Percentiles rank a stretch among this genome's conserved stretches.
These are phyloP conservation scores for Lepidurus packardi DNA, from an alignment of 1,140 invertebrate species.

Conservation along the genomic window DNA sequence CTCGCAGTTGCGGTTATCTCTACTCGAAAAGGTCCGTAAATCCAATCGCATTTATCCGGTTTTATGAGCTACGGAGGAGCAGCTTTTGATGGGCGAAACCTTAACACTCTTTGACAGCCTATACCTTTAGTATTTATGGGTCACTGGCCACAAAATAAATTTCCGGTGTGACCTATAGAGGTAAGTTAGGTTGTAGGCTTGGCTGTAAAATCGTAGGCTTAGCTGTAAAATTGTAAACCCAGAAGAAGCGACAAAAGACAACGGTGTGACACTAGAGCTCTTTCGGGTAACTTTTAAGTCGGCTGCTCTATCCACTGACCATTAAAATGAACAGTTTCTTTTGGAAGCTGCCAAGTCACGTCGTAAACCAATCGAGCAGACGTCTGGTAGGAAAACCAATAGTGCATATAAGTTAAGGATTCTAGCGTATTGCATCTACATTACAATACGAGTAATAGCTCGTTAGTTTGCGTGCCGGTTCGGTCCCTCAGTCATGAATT, in stretches of 20 bases:
- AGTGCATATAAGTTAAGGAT: neutral
- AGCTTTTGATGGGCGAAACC: neutral
- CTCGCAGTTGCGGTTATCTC: neutral
- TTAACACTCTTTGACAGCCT: conserved; percentile 21
- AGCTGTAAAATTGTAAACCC: neutral
- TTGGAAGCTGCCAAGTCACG: neutral
- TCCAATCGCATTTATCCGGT: neutral
- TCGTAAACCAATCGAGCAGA: neutral
- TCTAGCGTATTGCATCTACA: neutral
- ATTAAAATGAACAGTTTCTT: neutral
- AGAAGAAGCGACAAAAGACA: neutral
- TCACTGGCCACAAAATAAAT: neutral
- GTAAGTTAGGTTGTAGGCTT: too few species aligned
- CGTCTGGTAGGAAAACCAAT: neutral
- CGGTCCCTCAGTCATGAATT: neutral
- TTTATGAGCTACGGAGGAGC: neutral
- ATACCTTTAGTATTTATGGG: conserved; percentile 16
- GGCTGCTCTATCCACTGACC: neutral
- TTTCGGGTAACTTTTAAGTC: neutral
- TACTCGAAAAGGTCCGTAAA: neutral
- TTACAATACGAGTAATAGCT: neutral
- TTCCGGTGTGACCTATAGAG: conserved; percentile 8
- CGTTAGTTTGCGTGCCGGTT: neutral
- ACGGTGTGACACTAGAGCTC: neutral
- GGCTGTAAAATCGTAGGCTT: too few species aligned